Evolutionary conservation across 1,140 invertebrate genomes (phyloP), one percentile per base, ranked within the genome.

Genomic region (Drosophila willistoni): DNA sequence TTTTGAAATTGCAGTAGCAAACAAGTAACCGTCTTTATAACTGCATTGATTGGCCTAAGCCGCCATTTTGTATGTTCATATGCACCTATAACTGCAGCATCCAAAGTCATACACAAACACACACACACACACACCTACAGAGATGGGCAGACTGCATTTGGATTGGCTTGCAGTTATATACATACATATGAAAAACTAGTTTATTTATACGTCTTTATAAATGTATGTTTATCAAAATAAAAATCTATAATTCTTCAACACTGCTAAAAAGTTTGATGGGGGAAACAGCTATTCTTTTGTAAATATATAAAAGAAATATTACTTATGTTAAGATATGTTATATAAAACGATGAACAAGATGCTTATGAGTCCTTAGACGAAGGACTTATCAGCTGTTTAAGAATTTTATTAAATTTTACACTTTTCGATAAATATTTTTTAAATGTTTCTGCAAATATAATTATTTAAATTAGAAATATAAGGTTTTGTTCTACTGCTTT

Each of bases 91-190:
- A 62, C 61, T 69, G 68, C 47, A 64, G 71, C 70, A 73, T 73
- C 71, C 57, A 47, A n/a, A 41, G 29, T 3, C 13, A 39, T 33
- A 61, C 17, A 33, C 17, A 29, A 12, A 29, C 66, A 51, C 34
- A 33, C 12, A 25, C 2, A 12, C 0, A 29, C 9, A 17, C 19
- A 22, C 19, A 19, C 67, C 39, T 25, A 33, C 12, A 19, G 0
- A 12, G 0, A 29, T 7, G 10, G 13, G 71, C 47, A 4, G 6
- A 33, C 56, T 59, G 64, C 71, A 41, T 39, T 73, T 25, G 55
- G 71, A 73, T 73, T 73, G 71, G 71, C 25, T 62, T 73, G 71
- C 29, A 12, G 64, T 61, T 73, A 54, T 73, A 71, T n/a, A n/a
- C n/a, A n/a, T n/a, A n/a, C 1, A 19, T 22, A 73, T 73, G 22